Base-by-base conservation (phyloP, 2,888 invertebrate species). In the Sisyra terminalis region DNA sequence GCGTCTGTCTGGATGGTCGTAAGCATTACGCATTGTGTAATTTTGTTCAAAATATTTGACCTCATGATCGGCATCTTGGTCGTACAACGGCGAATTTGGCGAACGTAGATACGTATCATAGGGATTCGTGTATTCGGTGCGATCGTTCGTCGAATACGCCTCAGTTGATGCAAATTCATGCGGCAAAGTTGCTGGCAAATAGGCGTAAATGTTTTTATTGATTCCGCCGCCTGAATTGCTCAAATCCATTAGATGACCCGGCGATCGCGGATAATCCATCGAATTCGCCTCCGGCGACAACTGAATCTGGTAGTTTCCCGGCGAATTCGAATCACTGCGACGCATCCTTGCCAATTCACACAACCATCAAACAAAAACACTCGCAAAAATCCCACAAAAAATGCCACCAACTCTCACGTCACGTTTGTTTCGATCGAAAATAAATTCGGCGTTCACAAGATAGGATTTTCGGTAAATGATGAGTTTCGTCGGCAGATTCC, bases 161-260 rank as follows among this genome's bases (percentile, higher is more conserved):
- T 34, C 9, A n/a, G 39, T 13, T 45, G 40, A 11, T 42, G 39
- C 7, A 42, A 15, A 36, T 9, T 42, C 47, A 13, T 45, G 40
- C 3, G 45, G 47, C 37, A 49, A 36, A 16, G 49, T 47, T 16
- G 47, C 42, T 14, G 49, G 49, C 31, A 49, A 36, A 44, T 46
- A 49, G 38, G 30, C 9, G 14, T 24, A 31, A 30, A 14, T 40
- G 40, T 40, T 29, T 40, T 30, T 15, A n/a, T 13, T 14, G 6
- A 9, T 16, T 8, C 18, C 18, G 9, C 16, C 58, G 42, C 49
- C 53, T 2, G 61, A 54, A 48, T 63, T 62, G 15, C 63, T 63
- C 47, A 63, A 51, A 52, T 63, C 63, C 55, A 58, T 61, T 34
- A 63, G 48, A 47, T 56, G 54, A 16, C 57, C 51, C 8, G 37